A percentile compares a stretch with the other conserved stretches of the same genome.
Conservation (phyloP, 1,140 invertebrate species). For the Cherax quadricarinatus region DNA sequence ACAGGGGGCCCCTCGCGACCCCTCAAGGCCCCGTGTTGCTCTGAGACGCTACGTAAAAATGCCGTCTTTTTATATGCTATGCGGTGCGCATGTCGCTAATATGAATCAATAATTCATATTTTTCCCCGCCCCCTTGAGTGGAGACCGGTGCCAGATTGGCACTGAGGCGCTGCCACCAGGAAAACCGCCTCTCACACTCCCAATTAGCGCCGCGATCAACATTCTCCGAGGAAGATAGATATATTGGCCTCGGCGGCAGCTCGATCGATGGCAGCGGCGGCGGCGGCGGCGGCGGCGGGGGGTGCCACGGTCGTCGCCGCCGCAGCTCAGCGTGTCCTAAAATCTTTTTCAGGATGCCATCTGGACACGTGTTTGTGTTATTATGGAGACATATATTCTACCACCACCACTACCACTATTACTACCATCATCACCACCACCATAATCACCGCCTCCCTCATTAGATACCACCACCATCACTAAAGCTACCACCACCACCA, state of each 20-base stretch:
- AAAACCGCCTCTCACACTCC: conserved; percentile 69
- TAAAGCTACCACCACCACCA: too few species aligned
- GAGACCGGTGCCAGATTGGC: conserved; percentile 70
- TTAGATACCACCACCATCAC: background rate
- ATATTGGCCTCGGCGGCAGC: conserved; percentile 51
- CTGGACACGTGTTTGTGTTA: background rate
- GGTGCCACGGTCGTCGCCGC: too few species aligned
- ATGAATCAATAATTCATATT: conserved; percentile 74
- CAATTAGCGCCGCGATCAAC: conserved; percentile 67
- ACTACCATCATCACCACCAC: too few species aligned
- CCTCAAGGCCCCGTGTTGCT: conserved; percentile 70
- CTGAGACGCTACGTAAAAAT: conserved; percentile 72
- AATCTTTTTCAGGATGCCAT: background rate
- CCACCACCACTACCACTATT: background rate
- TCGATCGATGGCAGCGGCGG: background rate
- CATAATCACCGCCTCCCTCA: background rate
- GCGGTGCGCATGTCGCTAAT: conserved; percentile 71
- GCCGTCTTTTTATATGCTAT: conserved; percentile 73
- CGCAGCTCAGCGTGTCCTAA: too few species aligned
- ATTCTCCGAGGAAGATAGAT: conserved; percentile 53
- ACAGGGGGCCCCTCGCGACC: conserved; percentile 65
- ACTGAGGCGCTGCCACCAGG: conserved; percentile 53
- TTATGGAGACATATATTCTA: background rate
- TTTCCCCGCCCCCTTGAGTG: conserved; percentile 73
- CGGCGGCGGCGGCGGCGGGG: background rate